phyloP scores from a whole-genome alignment of 2,797 vertebrate genomes.

The Tamandua tetradactyla region DNA sequence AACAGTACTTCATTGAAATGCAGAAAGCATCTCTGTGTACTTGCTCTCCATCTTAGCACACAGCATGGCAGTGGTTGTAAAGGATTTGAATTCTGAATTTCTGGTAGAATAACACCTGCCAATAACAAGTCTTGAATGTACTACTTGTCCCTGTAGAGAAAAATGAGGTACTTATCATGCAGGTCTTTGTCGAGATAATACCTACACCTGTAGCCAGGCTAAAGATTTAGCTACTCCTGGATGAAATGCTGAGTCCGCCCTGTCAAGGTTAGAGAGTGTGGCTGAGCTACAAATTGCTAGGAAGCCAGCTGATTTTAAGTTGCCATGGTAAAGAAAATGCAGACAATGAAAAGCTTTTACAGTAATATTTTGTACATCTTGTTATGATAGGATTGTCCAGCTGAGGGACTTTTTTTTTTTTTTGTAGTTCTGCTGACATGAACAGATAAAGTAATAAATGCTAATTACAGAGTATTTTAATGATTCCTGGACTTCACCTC shows the following conservation, averaged over 20 bases:
- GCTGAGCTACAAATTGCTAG: constrained; percentile 84
- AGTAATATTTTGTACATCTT: constrained; percentile 82
- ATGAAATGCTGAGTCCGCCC: constrained; percentile 75
- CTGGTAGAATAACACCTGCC: constrained; percentile 73
- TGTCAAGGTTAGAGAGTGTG: constrained; percentile 70
- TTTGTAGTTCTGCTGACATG: constrained; percentile 79
- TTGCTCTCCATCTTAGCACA: constrained; percentile 35
- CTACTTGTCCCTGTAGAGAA: constrained; percentile 71
- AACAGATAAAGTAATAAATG: constrained; percentile 83
- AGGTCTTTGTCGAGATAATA: constrained; percentile 79
- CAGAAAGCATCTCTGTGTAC: constrained; percentile 39
- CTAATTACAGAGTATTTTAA: constrained; percentile 84
- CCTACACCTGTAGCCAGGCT: constrained; percentile 75
- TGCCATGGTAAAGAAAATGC: constrained; percentile 86
- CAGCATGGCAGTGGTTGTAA: constrained; percentile 43
- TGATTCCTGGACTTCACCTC: constrained; percentile 79
- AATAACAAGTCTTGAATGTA: constrained; percentile 57
- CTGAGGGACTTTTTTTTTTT: constrained; percentile 75
- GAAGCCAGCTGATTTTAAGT: constrained; percentile 84
- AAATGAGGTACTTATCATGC: constrained; percentile 77
- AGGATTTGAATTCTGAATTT: constrained; percentile 80
- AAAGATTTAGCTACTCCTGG: constrained; percentile 70
- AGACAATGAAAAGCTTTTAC: constrained; percentile 84
- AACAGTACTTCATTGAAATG: constrained; percentile 68
- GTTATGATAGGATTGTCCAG: constrained; percentile 83